Conservation (phyloP, 2,797 vertebrate species). For the Chiroxiphia lanceolata region DNA sequence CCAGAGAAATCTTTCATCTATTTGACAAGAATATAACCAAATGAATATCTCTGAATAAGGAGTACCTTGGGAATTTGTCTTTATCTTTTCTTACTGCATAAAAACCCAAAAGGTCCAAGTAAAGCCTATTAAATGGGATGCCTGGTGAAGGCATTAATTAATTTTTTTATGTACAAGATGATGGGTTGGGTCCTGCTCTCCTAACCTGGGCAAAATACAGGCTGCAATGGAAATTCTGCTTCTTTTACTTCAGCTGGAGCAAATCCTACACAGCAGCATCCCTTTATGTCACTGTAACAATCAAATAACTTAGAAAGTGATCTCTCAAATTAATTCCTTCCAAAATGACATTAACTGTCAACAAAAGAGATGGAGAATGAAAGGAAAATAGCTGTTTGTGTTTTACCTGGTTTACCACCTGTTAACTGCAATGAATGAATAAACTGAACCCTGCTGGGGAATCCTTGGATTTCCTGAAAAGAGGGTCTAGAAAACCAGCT, state of each 20-base stretch:
- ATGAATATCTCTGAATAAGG: not conserved
- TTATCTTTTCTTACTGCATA: not conserved
- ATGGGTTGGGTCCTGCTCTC: not conserved
- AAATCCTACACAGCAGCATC: not conserved
- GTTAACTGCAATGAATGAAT: not conserved
- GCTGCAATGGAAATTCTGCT: not conserved
- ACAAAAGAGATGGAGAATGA: not conserved
- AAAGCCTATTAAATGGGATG: not conserved
- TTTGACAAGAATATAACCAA: not conserved
- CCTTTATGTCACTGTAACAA: not conserved
- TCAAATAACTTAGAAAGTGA: not conserved
- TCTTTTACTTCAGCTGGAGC: not conserved
- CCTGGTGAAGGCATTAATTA: not conserved
- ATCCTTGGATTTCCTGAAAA: not conserved
- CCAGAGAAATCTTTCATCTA: not conserved
- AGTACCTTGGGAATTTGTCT: not conserved
- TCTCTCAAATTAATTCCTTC: not conserved
- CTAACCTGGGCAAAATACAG: not conserved
- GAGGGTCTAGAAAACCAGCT: not conserved
- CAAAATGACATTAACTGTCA: not conserved
- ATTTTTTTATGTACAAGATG: not conserved
- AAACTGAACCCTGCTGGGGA: not conserved
- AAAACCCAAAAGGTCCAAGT: not conserved
- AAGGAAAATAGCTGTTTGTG: not conserved
- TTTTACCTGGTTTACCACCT: slow-evolving; percentile 15